Base-by-base conservation (phyloP, 2,797 vertebrate genomes). In the Semotilus atromaculatus region DNA sequence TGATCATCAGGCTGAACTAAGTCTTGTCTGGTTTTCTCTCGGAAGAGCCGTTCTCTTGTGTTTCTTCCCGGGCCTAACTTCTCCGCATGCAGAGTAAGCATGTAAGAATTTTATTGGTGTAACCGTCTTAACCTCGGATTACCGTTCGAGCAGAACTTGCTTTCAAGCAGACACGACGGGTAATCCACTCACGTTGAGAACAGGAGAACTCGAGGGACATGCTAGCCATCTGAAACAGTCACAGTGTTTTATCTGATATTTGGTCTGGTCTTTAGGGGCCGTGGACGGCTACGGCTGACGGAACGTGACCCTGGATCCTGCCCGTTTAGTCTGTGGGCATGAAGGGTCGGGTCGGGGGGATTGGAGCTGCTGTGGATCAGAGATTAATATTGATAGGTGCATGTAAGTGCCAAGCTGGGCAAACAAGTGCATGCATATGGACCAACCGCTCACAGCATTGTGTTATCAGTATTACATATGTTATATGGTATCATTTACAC, bases 61-160 rank as follows among this genome's bases (percentile, higher is more conserved):
- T 79, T 79, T 5, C 68, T 72, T 58, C 51, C 68, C 2, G 1
- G 55, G 26, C 67, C 40, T 80, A 60, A 84, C 34, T 26, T 80
- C 55, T 51, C 38, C n/a, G 48, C 68, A 82, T 71, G 74, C 68
- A 86, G 72, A 72, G 58, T 48, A 48, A 88, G 80, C 36, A 48
- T 85, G 71, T 78, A 66, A 45, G 77, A 72, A 45, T 51, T 78
- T 58, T 78, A 84, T 84, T 67, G 67, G 74, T 83, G 77, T 79
- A 80, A 76, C 45, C 72, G 77, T 73, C 87, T 88, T 85, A 79
- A 86, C 75, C 78, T 86, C 68, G 82, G 86, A 89, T 88, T 86
- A 85, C 68, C 71, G 11, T 85, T 87, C 79, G 36, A 80, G 84
- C 81, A 81, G 67, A 86, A 81, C 72, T 58, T 26, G 71, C 76